phyloP scores from a whole-genome alignment of 2,113 vertebrate species.

The Micronisus gabar region DNA sequence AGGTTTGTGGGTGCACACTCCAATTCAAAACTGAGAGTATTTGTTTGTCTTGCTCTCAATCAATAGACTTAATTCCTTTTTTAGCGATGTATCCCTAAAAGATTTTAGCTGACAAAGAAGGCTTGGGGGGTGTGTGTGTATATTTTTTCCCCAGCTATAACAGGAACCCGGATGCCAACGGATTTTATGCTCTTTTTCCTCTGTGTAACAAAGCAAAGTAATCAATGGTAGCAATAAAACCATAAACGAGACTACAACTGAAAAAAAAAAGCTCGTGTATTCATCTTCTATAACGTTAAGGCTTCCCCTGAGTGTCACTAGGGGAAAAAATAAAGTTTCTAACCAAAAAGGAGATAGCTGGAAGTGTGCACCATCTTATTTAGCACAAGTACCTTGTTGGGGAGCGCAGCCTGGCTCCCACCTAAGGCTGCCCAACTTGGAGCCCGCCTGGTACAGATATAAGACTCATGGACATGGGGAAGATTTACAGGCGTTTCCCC shows the following conservation, averaged over 20 bases:
- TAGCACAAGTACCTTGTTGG: not conserved
- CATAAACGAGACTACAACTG: constrained; percentile 77
- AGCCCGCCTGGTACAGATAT: not conserved
- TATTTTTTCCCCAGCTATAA: constrained; percentile 61
- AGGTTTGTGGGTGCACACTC: not conserved
- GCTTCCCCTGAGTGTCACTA: constrained; percentile 71
- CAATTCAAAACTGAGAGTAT: not conserved
- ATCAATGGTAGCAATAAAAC: constrained; percentile 83
- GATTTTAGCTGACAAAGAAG: constrained; percentile 63
- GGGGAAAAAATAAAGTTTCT: constrained; percentile 63
- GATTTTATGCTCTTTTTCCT: constrained; percentile 86
- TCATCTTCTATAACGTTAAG: constrained; percentile 72
- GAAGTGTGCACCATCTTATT: constrained; percentile 33
- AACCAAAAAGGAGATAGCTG: constrained; percentile 48
- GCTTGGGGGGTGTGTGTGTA: not conserved
- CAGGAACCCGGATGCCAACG: constrained; percentile 79
- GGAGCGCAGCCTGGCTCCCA: not conserved
- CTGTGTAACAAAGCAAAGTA: constrained; percentile 82
- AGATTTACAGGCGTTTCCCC: not conserved
- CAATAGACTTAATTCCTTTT: not conserved
- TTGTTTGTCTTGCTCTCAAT: not conserved
- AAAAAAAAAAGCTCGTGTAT: constrained; percentile 69
- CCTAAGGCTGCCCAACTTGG: not conserved
- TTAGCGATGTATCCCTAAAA: constrained; percentile 20
- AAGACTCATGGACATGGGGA: not conserved